A percentile compares a stretch with the other conserved stretches of the same genome.
Evolutionary conservation across 2,113 vertebrate genomes (phyloP).

Genomic region (Percopsis transmontana): DNA sequence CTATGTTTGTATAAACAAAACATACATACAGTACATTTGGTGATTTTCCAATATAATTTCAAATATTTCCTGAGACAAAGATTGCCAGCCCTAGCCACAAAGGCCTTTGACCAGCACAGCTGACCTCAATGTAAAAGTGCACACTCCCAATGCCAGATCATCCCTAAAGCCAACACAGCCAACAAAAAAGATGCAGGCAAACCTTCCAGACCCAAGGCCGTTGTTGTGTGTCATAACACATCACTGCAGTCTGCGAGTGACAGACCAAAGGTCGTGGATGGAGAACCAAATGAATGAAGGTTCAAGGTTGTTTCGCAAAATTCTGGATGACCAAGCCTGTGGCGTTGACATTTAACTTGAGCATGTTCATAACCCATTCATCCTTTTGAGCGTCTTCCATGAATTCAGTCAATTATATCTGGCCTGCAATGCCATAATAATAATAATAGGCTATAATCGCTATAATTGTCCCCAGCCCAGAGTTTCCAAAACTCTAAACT

Average conservation of each 20-base stretch:
- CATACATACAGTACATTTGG: no score
- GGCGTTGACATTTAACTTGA: slow-evolving; percentile 71
- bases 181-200: not conserved
- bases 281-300: not conserved
- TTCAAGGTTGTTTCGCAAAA: slow-evolving; percentile 34
- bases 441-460: not conserved
- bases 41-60: no score
- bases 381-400: slow-evolving; percentile 76
- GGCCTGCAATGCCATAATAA: slow-evolving; percentile 53
- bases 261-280: not conserved
- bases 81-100: no score
- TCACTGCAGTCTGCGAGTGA: not conserved
- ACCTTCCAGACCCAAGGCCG: not conserved
- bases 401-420: slow-evolving; percentile 74
- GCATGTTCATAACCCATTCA: slow-evolving; percentile 71
- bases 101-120: no score
- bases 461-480: no score
- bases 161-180: not conserved
- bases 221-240: not conserved
- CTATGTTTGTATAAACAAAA: no score
- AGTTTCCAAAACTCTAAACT: no score
- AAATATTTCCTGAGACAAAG: no score
- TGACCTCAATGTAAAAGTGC: not conserved
- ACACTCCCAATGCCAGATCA: not conserved
- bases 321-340: slow-evolving; percentile 68